Evolutionary conservation across 1,140 invertebrate species (phyloP).

Genomic region (Diprion similis): DNA sequence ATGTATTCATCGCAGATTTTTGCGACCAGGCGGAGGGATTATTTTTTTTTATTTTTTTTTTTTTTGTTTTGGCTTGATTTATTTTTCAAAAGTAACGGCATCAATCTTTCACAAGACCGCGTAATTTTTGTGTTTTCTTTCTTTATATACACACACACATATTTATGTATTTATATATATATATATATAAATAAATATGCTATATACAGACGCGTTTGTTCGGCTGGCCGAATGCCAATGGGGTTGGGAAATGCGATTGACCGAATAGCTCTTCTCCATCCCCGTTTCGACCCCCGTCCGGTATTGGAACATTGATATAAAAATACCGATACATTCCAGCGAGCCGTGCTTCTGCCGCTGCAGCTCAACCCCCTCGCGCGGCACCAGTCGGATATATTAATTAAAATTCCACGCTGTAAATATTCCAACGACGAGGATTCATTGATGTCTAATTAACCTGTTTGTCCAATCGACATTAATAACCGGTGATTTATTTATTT

Average conservation of each 20-base stretch:
- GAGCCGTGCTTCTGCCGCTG: neutral
- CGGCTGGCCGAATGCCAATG: conserved; percentile 6
- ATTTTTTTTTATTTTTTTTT: neutral
- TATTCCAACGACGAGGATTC: neutral
- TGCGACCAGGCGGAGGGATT: no score
- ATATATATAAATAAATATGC: no score
- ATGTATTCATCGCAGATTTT: no score
- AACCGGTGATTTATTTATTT: neutral
- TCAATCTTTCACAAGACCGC: no score
- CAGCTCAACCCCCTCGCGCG: neutral
- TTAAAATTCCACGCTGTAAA: neutral
- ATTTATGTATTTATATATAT: no score
- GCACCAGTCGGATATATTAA: neutral
- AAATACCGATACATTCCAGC: conserved; percentile 7
- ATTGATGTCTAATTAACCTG: neutral
- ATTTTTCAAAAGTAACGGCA: no score
- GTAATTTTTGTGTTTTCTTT: no score
- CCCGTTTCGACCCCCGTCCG: neutral
- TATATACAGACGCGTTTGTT: neutral
- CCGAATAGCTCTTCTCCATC: neutral
- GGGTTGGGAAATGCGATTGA: neutral
- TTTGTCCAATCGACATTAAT: neutral
- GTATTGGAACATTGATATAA: neutral
- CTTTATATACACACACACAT: no score
- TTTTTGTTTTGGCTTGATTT: neutral